These are phyloP conservation scores for Eurytoma adleriae DNA, from an alignment of 2,888 invertebrate species.

Conservation along the genomic window DNA sequence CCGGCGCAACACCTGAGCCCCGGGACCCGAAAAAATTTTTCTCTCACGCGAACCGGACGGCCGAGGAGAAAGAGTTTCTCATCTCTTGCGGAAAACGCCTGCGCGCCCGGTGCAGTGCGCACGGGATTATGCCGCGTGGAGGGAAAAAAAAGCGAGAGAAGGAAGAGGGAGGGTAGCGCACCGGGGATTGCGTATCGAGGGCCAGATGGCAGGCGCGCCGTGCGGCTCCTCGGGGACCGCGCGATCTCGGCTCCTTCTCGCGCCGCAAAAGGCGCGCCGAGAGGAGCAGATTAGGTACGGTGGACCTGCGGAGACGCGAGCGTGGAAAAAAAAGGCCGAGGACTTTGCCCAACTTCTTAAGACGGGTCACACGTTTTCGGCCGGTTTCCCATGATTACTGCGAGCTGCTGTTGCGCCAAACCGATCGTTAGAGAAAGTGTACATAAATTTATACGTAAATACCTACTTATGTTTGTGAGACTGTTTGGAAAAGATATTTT, in stretches of 20 bases:
- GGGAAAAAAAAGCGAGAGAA: conserved; percentile 57
- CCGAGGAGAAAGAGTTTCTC: conserved; percentile 33
- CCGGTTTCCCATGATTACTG: not conserved
- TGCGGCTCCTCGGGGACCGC: conserved; percentile 31
- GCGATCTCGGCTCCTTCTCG: not conserved
- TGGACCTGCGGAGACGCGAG: conserved; percentile 3
- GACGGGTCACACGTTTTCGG: no score
- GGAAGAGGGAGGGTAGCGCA: conserved; percentile 62
- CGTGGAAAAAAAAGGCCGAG: not conserved
- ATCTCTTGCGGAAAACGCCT: conserved; percentile 60
- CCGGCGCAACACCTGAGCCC: not conserved
- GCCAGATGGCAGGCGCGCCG: conserved; percentile 68
- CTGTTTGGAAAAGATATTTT: conserved; percentile 2
- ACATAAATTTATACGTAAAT: no score
- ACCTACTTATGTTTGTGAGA: not conserved
- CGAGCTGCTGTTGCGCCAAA: not conserved
- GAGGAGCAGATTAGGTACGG: not conserved
- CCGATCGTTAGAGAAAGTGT: no score
- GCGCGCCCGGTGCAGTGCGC: no score
- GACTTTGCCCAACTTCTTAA: no score
- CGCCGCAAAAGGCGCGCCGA: not conserved
- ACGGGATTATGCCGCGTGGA: conserved; percentile 61
- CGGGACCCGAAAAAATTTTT: conserved; percentile 42
- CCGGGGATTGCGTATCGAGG: conserved; percentile 67
- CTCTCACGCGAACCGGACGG: conserved; percentile 52